Evolutionary conservation across 2,888 invertebrate species (phyloP).

Genomic region (Melinaea menophilus): DNA sequence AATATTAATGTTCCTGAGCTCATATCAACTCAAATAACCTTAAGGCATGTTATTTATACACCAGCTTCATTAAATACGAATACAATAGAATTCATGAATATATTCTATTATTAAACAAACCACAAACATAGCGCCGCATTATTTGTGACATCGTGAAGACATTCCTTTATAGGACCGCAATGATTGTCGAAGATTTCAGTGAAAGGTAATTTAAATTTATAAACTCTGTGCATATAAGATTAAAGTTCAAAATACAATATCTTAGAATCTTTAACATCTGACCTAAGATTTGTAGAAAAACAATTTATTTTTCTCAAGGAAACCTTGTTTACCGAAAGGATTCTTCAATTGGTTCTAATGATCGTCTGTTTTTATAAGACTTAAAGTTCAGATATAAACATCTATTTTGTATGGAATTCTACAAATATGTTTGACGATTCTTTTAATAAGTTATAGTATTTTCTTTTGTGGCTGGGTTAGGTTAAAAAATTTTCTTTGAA

Average conservation of each 20-base stretch:
- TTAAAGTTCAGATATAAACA: too few species aligned
- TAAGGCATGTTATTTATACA: not conserved
- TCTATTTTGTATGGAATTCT: too few species aligned
- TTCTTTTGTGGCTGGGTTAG: too few species aligned
- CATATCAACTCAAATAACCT: not conserved
- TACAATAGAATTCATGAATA: not conserved
- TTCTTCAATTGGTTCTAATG: too few species aligned
- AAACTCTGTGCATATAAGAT: not conserved
- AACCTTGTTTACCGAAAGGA: too few species aligned
- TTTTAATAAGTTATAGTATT: too few species aligned
- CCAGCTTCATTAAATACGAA: not conserved
- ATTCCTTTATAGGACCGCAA: not conserved
- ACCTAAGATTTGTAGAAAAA: too few species aligned
- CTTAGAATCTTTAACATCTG: not conserved
- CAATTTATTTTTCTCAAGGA: too few species aligned
- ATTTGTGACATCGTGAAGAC: slow-evolving; percentile 1
- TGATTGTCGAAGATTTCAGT: not conserved
- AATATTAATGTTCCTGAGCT: slow-evolving; percentile 2
- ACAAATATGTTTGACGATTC: too few species aligned
- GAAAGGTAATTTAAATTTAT: not conserved
- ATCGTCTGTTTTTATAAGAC: too few species aligned
- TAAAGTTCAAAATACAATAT: not conserved
- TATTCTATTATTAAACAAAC: not conserved
- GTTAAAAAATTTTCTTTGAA: too few species aligned
- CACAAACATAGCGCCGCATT: not conserved